Base-by-base conservation (phyloP, 2,797 vertebrate genomes). In the Sphenopsis melanotis region DNA sequence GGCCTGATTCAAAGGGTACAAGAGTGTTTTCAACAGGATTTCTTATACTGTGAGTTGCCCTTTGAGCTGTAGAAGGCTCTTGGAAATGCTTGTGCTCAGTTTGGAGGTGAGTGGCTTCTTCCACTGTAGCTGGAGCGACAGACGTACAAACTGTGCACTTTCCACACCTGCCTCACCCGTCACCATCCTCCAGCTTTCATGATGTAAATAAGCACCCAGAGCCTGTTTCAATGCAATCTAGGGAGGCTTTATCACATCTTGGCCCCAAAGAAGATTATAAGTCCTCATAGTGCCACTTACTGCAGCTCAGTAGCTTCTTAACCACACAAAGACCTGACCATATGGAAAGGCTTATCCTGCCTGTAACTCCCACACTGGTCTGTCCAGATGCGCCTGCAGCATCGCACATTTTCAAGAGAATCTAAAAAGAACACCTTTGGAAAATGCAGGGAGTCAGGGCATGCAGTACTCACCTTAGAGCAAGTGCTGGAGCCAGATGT, bases 101-200 rank as follows among this genome's bases (percentile, higher is more conserved):
- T 30, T 56, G 41, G 57, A 34, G 37, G 19, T 27, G 32, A 36
- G 36, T 32, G 37, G 34, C 55, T 69, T 60, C 59, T 56, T 42
- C 36, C 3, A 2, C 52, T 75, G 36, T 2, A 56, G 20, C 22
- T 60, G 63, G 23, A 71, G 44, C 12, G 32, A 34, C 24, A 64
- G 66, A 27, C 12, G 20, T 36, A 20, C 15, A 30, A 66, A 63
- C 44, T 15, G 18, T 1, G 3, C 22, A 11, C 21, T 71, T 75
- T 46, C 30, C 27, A 3, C 32, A 46, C 9, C 14, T 79, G 23
- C n/a, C 27, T 81, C 24, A 16, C 68, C 55, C 0, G 0, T 60
- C 57, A n/a, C 17, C 30, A 46, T 32, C 30, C 17, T 60, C 34
- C n/a, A 66, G 36, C 32, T 76, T 56, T 53, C 41, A 52, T 22